Evolutionary conservation across 1,140 invertebrate species (phyloP).

Genomic region (Ceratitis capitata): DNA sequence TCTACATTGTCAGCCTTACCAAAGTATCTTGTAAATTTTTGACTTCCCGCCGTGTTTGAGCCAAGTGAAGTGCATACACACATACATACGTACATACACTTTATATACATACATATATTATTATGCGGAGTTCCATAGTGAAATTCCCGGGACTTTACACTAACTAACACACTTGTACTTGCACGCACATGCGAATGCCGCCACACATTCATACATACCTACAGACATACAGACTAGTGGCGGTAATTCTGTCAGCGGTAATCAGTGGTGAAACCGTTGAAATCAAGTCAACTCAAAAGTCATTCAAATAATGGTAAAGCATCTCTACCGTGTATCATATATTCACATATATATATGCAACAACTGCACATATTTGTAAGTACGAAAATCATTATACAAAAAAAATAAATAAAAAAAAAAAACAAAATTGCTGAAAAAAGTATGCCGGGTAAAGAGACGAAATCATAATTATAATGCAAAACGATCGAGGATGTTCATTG

Average conservation of each 20-base stretch:
- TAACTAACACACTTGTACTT: background rate
- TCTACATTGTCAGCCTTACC: background rate
- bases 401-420: background rate
- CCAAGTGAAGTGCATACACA: background rate
- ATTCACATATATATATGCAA: background rate
- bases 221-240: background rate
- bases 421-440: too few relatives aligned
- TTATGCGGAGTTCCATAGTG: background rate
- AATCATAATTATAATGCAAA: constrained; percentile 36
- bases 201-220: background rate
- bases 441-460: constrained; percentile 11
- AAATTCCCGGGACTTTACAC: background rate
- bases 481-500: constrained; percentile 34
- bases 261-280: constrained; percentile 15
- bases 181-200: background rate
- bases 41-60: constrained; percentile 3
- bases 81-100: background rate
- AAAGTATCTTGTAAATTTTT: constrained; percentile 23
- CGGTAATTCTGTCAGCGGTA: background rate
- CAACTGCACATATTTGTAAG: background rate
- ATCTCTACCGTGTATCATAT: background rate
- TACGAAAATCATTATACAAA: background rate
- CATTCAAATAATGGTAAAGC: constrained; percentile 32
- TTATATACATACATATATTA: background rate
- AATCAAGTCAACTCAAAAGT: constrained; percentile 37